Evolutionary conservation across 1,140 invertebrate genomes (phyloP), one percentile per base, ranked within the genome.

Genomic region (Zaprionus taronus): DNA sequence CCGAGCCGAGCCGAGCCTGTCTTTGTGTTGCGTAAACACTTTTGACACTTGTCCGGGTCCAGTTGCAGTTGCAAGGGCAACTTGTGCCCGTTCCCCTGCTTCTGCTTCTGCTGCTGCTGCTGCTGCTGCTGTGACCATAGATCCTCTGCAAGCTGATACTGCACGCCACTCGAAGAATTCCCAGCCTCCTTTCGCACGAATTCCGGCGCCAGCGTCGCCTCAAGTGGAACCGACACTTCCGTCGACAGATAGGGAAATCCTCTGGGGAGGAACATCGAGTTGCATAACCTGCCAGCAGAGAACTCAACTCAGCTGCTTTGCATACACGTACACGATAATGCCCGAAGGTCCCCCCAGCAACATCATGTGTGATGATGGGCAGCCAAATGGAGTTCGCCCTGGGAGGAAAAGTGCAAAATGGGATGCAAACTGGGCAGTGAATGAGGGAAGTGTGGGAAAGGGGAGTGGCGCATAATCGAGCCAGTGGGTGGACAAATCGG

Each of bases 161-260:
- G 28, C 17, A 41, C 17, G 4, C 47, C 34, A 41, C 57, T 41
- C 64, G 63, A 61, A 17, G 24, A 58, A 49, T 58, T 72, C 60
- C 24, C 67, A 71, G 67, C 41, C 71, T 79, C 65, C 72, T 84
- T 89, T 89, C 84, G 67, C 75, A 70, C 76, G 84, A 89, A 89
- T 80, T 80, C 79, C 76, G 83, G 83, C 83, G 83, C 83, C 83
- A 83, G 77, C 28, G 11, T 60, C 17, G 79, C 44, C 79, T 73
- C 72, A 77, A 85, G 79, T 86, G 79, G 53, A 49, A 36, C 44
- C 64, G 47, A 72, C 71, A 86, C 83, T 86, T 86, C 83, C 83
- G 77, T 71, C 77, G 38, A 47, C 56, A 47, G 26, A 57, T 24
- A 51, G 56, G 56, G 28, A 5, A 62, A 47, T 65, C 61, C 72